Evolutionary conservation across 2,888 invertebrate species (phyloP).

Genomic region (Phorcus lineatus): DNA sequence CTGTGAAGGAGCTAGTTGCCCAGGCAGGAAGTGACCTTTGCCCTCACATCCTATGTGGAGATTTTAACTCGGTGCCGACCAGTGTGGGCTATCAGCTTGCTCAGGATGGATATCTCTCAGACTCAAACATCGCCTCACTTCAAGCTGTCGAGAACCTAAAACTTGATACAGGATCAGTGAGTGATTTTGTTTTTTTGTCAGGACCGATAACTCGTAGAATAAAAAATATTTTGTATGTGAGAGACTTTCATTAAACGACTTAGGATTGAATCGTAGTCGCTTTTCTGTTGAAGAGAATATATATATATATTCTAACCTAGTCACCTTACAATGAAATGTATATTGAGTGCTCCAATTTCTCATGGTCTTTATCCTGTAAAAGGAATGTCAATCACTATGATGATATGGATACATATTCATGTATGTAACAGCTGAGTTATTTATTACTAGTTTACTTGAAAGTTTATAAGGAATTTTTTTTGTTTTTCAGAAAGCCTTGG

Average conservation of each 20-base stretch:
- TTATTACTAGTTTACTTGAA: too few relatives aligned
- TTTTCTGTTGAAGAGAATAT: too few relatives aligned
- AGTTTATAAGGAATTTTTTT: not conserved
- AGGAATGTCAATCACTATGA: too few relatives aligned
- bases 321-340: too few relatives aligned
- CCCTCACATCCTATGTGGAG: constrained; percentile 73
- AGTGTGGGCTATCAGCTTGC: constrained; percentile 70
- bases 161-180: constrained; percentile 64
- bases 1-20: constrained; percentile 68
- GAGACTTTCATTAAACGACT: not conserved
- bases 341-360: too few relatives aligned
- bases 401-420: too few relatives aligned
- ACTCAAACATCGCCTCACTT: constrained; percentile 62
- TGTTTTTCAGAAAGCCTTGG: constrained; percentile 62
- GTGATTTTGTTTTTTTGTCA: constrained; percentile 10
- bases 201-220: not conserved
- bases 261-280: not conserved
- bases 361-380: too few relatives aligned
- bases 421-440: too few relatives aligned
- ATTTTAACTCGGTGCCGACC: constrained; percentile 70
- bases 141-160: constrained; percentile 60
- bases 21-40: constrained; percentile 62
- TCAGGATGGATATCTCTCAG: constrained; percentile 69
- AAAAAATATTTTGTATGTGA: not conserved
- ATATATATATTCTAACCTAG: too few relatives aligned